Evolutionary conservation across 2,888 invertebrate species (phyloP), one percentile per base, ranked within the genome.

Genomic region (Drosophila dives): DNA sequence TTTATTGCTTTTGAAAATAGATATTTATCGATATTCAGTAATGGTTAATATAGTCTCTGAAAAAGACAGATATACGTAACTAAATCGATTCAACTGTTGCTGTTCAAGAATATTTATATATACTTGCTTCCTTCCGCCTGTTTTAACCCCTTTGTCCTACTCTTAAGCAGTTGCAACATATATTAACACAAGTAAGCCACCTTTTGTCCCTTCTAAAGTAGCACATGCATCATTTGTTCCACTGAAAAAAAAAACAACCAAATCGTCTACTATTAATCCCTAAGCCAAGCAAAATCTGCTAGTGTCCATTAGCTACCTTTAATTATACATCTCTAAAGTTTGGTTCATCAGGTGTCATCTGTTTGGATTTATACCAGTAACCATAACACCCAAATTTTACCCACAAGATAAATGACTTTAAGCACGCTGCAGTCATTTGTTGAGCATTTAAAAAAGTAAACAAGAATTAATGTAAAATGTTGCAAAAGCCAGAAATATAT

Each of bases 381-480:
- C 51, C 48, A 40, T 48, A 45, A 33, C 26, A 32, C 45, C 45
- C 45, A 45, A 38, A 38, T 23, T 55, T n/a, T 33, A 17, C 4
- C 29, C 51, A 33, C 10, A 79, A 75, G 79, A 80, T 71, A 74
- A 82, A 77, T 83, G 77, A 75, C 61, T 64, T 74, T 55, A 68
- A 63, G 64, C 68, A 61, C 55, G 55, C 64, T 51, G 58, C 56
- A 72, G 69, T 64, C 79, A 81, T 89, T 85, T 86, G 89, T 77
- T 75, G 64, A 56, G 48, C 84, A 73, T 83, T 83, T 75, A 83
- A 83, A 82, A 76, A 75, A 82, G 62, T 74, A 75, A 87, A 82
- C 88, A 85, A 80, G 80, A 80, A 85, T 85, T 85, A 87, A 85
- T 87, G 77, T 69, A 54, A 64, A 67, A 64, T 56, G 59, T 65